Conservation (phyloP, 1,140 invertebrate genomes). For the Homarus americanus region DNA sequence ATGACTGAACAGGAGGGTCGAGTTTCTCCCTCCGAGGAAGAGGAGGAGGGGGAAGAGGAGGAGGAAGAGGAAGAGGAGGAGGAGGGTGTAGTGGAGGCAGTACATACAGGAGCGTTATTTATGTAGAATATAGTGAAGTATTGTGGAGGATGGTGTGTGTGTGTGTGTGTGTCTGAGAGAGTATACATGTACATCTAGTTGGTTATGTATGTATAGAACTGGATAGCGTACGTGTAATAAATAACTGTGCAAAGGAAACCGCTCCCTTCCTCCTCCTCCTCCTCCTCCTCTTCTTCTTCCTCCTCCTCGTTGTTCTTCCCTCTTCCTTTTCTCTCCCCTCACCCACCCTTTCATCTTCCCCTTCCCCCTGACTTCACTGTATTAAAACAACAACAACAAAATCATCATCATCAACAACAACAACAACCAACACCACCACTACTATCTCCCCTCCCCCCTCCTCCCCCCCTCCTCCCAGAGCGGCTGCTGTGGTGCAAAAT, state of each 20-base stretch:
- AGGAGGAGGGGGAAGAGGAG: not conserved
- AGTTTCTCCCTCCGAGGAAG: not conserved
- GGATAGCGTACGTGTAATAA: no score
- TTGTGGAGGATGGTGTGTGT: not conserved
- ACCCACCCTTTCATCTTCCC: not conserved
- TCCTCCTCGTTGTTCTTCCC: not conserved
- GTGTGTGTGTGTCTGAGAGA: not conserved
- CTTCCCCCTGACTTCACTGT: not conserved
- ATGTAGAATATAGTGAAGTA: not conserved
- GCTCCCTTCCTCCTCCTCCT: not conserved
- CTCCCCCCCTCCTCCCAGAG: not conserved
- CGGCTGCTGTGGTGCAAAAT: not conserved
- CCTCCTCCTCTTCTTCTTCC: not conserved
- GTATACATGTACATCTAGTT: no score
- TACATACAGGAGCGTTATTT: not conserved
- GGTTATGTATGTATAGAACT: no score
- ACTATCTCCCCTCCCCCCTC: no score
- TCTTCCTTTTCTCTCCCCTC: not conserved
- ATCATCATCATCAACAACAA: no score
- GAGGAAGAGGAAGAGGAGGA: not conserved
- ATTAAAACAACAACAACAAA: no score
- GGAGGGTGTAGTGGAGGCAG: no score
- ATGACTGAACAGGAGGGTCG: constrained; percentile 19
- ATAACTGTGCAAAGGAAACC: no score
- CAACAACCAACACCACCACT: no score